Evolutionary conservation across 2,113 vertebrate genomes (phyloP).

Genomic region (Periophthalmodon schlosseri): DNA sequence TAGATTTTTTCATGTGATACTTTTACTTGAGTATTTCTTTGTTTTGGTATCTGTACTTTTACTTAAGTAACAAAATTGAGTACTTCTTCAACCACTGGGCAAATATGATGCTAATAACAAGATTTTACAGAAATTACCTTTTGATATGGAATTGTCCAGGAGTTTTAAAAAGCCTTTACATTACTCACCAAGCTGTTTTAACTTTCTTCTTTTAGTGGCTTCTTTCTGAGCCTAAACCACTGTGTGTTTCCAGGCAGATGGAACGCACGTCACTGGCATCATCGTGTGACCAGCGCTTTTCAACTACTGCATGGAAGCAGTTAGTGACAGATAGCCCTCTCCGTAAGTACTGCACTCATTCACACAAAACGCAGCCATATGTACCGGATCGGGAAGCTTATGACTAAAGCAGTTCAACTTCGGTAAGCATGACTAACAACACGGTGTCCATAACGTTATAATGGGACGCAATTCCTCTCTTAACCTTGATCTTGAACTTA

Average conservation of each 20-base stretch:
- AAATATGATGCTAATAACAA: too few species aligned
- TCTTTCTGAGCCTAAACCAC: constrained; percentile 7
- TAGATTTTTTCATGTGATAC: too few species aligned
- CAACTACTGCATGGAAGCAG: constrained; percentile 54
- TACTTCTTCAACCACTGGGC: too few species aligned
- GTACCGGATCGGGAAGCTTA: constrained; percentile 45
- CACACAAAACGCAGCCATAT: constrained; percentile 64
- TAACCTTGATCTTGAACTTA: constrained; percentile 50
- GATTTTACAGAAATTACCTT: too few species aligned
- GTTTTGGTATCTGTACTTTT: too few species aligned
- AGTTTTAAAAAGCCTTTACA: neutral
- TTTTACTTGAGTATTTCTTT: too few species aligned
- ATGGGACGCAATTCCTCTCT: constrained; percentile 49
- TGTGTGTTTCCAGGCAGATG: constrained; percentile 13
- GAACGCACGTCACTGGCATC: constrained; percentile 37
- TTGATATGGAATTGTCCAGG: too few species aligned
- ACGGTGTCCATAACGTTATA: constrained; percentile 48
- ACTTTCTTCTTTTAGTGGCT: neutral
- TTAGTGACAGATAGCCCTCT: constrained; percentile 62
- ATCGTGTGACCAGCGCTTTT: constrained; percentile 30
- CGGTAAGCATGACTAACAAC: constrained; percentile 40
- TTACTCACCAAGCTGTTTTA: neutral
- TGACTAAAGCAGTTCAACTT: constrained; percentile 29
- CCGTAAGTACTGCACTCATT: constrained; percentile 48
- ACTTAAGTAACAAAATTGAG: too few species aligned